Conservation (phyloP, 2,113 vertebrate genomes). For the Pipa parva region DNA sequence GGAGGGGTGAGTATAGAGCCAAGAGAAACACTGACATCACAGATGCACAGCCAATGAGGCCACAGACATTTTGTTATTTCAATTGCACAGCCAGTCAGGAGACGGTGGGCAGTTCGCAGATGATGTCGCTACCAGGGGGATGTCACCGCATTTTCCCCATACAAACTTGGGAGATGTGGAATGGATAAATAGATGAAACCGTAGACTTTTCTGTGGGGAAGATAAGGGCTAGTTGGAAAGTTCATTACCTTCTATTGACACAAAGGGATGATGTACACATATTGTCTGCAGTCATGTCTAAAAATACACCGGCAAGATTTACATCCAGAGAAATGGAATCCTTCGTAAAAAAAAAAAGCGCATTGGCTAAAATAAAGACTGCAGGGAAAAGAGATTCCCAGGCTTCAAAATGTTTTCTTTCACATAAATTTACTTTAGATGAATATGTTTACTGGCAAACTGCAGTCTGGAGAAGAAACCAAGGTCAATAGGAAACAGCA, state of each 20-base stretch:
- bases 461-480: slow-evolving; percentile 30
- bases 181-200: too few relatives aligned
- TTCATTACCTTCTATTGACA: background rate
- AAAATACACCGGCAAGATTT: slow-evolving; percentile 3
- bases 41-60: too few relatives aligned
- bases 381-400: accelerated
- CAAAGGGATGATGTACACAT: background rate
- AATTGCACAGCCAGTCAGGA: too few relatives aligned
- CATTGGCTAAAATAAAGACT: slow-evolving; percentile 16
- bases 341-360: slow-evolving; percentile 25
- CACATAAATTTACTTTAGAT: slow-evolving; percentile 26
- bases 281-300: background rate
- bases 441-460: slow-evolving; percentile 43
- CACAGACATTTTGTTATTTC: too few relatives aligned
- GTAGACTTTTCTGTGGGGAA: too few relatives aligned
- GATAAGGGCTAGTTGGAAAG: too few relatives aligned
- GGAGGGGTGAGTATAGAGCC: too few relatives aligned
- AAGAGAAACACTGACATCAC: too few relatives aligned
- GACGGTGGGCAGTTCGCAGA: too few relatives aligned
- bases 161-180: too few relatives aligned
- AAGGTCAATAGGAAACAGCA: slow-evolving; percentile 46
- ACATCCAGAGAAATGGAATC: slow-evolving; percentile 21
- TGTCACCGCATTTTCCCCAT: too few relatives aligned
- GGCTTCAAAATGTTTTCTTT: slow-evolving; percentile 44
- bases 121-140: too few relatives aligned